phyloP scores from a whole-genome alignment of 2,888 invertebrate genomes.

The Chymomyza amoena region DNA sequence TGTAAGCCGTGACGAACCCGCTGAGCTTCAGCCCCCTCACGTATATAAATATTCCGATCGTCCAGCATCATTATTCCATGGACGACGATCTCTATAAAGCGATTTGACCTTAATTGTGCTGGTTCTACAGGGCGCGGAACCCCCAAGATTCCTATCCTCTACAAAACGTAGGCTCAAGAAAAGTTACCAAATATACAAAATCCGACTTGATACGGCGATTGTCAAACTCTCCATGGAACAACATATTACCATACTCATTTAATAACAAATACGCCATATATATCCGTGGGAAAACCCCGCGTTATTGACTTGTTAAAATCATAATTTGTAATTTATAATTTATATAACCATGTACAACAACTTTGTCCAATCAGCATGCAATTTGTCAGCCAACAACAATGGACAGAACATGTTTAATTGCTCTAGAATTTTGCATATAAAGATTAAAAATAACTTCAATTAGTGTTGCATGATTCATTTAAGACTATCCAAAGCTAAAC shows the following conservation, averaged over 20 bases:
- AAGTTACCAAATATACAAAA: too few species aligned
- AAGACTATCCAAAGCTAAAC: conserved; percentile 20
- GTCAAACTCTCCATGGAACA: neutral
- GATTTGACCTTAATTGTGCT: too few species aligned
- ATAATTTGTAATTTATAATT: conserved; percentile 35
- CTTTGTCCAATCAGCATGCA: conserved; percentile 11
- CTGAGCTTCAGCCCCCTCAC: too few species aligned
- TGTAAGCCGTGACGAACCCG: too few species aligned
- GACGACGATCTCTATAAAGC: too few species aligned
- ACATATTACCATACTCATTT: too few species aligned
- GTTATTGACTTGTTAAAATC: conserved; percentile 41
- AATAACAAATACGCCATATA: neutral
- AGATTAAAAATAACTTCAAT: neutral
- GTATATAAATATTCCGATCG: too few species aligned
- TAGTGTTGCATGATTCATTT: conserved; percentile 46
- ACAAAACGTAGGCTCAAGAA: too few species aligned
- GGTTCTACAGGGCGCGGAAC: too few species aligned
- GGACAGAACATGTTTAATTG: conserved; percentile 44
- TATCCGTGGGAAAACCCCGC: neutral
- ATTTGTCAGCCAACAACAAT: conserved; percentile 15
- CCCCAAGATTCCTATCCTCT: too few species aligned
- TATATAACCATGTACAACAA: conserved; percentile 9
- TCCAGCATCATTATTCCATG: too few species aligned
- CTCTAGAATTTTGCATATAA: conserved; percentile 48
- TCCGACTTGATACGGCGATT: too few species aligned